Evolutionary conservation across 2,888 invertebrate species (phyloP).

Genomic region (Myopa tessellatipennis): DNA sequence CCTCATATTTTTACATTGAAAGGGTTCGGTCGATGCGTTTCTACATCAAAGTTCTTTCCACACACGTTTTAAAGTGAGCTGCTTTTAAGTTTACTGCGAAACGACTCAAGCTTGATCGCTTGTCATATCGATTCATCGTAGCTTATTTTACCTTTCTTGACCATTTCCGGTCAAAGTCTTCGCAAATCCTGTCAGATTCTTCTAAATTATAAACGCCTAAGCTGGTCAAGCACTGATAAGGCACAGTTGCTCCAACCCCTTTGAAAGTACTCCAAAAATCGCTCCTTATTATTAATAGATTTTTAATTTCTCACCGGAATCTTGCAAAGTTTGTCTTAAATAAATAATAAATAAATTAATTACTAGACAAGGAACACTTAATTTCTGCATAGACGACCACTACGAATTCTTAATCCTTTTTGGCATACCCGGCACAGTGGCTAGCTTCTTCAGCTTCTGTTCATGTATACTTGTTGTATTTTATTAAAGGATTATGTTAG

Average conservation of each 20-base stretch:
- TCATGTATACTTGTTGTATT: conserved; percentile 19
- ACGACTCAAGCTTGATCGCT: neutral
- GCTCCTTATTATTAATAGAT: conserved; percentile 29
- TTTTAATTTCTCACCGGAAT: conserved; percentile 30
- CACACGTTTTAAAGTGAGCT: neutral
- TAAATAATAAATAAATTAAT: conserved; percentile 38
- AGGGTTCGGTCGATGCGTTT: no score
- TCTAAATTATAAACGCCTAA: neutral
- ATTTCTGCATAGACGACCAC: neutral
- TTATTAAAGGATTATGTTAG: conserved; percentile 37
- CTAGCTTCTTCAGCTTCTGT: neutral
- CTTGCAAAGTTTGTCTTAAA: neutral
- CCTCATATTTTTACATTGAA: neutral
- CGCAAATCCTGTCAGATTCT: neutral
- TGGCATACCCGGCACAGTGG: neutral
- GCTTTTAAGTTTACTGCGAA: neutral
- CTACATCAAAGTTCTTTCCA: neutral
- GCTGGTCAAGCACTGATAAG: conserved; percentile 36
- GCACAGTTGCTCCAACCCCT: neutral
- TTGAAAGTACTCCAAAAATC: neutral
- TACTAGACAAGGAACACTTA: conserved; percentile 21
- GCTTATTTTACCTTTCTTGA: neutral
- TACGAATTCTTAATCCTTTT: conserved; percentile 21
- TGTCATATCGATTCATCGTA: no score
- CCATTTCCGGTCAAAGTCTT: conserved; percentile 25